Evolutionary conservation across 2,113 vertebrate species (phyloP), one percentile per base, ranked within the genome.

Genomic region (Plestiodon gilberti): DNA sequence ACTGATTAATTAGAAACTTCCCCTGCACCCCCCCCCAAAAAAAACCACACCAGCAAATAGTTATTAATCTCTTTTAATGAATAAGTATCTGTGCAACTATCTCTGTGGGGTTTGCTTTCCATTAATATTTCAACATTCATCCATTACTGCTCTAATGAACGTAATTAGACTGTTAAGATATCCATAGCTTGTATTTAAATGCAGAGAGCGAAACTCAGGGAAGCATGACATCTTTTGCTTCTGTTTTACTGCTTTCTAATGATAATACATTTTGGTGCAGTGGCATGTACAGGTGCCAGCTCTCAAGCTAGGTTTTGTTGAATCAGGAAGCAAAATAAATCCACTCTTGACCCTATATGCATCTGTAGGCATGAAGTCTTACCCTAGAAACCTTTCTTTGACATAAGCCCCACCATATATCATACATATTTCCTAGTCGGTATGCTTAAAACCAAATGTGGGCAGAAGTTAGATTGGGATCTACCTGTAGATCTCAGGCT

Each of bases 271-370:
- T 86, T n/a, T 8, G 6, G 33, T 13, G 57, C 52, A 57, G 30
- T 5, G 22, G 40, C 10, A 1, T 10, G 17, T 18, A 25, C 17
- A 62, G 57, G 30, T n/a, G 1, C 1, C 0, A 0, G 71, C 4
- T 0, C 11, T 84, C 64, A 3, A 1, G 3, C 0, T 0, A 0
- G 17, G 1, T 38, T 64, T 3, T 0, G 0, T 25, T 52, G 35
- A 78, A 1, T 0, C 40, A 3, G 25, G 22, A 69, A 88, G 67
- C 74, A 18, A 14, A 14, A 61, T n/a, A 40, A 38, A 18, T 62
- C 18, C 23, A 35, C 55, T 78, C 43, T 48, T 48, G 43, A 5
- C 22, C 6, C 33, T 78, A 18, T 33, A 23, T 61, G 9, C 28
- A 30, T 13, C 48, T 1, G 22, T 25, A 65, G 22, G 64, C 64